Evolutionary conservation across 2,113 vertebrate species (phyloP), one percentile per base, ranked within the genome.

Genomic region (Heterotis niloticus): DNA sequence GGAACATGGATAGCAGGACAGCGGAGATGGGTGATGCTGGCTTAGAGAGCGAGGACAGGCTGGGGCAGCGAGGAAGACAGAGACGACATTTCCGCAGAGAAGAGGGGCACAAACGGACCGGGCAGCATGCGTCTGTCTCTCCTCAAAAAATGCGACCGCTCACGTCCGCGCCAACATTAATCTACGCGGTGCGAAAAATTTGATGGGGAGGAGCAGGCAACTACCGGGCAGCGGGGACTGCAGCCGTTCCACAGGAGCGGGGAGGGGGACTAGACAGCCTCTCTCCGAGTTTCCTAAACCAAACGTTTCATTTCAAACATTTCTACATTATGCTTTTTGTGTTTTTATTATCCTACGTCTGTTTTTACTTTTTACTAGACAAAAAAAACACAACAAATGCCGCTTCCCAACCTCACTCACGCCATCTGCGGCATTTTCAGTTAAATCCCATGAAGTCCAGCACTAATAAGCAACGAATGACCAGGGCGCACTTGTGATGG

Each of bases 361-460:
- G n/a, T n/a, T n/a, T n/a, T n/a, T n/a, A n/a, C n/a, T n/a, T n/a
- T n/a, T n/a, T n/a, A n/a, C n/a, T n/a, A n/a, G n/a, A n/a, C n/a
- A n/a, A n/a, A n/a, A n/a, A n/a, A n/a, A n/a, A n/a, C n/a, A n/a
- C n/a, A n/a, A n/a, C n/a, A n/a, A n/a, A n/a, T n/a, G n/a, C n/a
- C n/a, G n/a, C n/a, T n/a, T 87, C 84, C 73, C 81, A 85, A 84
- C 84, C 88, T 62, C 70, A 62, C 78, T 56, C 78, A 56, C 79
- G 75, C 80, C 79, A 82, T 82, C 86, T 79, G 81, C 74, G 80
- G 69, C 81, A 44, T 85, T 85, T 85, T 79, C 86, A 87, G 87
- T 89, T 86, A 88, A 88, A 80, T 78, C 82, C 82, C 84, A 84
- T 77, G 75, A 10, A 83, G 81, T 83, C 83, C 81, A 88, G 86